Evolutionary conservation across 2,797 vertebrate species (phyloP), one percentile per base, ranked within the genome.

Genomic region (Arremon aurantiirostris): DNA sequence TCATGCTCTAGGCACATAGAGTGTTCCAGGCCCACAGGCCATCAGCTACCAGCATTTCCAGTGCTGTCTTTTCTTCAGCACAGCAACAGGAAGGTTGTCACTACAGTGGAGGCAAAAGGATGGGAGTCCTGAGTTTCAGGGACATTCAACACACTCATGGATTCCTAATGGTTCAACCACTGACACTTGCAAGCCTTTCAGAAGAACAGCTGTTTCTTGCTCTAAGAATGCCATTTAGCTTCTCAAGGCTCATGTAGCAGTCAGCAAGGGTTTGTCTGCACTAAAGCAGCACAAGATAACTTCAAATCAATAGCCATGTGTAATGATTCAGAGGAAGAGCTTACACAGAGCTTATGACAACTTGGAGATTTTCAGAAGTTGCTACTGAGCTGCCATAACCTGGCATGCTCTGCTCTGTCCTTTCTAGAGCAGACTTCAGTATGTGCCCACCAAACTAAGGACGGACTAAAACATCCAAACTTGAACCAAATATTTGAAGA

Each of bases 11-110:
- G 15, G 42, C n/a, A 64, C 14, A 12, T 1, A 13, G 1, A 5
- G 0, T 34, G 34, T 17, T 78, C 34, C 27, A 60, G 27, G 44
- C 15, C 18, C 0, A 0, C 2, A 52, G 12, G 7, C 24, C 66
- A 86, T 8, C 66, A 90, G 61, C 39, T 41, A 34, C n/a, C 6
- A 1, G 6, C 24, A 50, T 18, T 81, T 64, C 63, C 55, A 35
- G 12, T 1, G 27, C 2, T n/a, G 30, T 9, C 46, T 66, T 83
- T 65, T 56, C 44, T 60, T 60, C 61, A 76, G 55, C 50, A 79
- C 2, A 1, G n/a, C 6, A 55, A 72, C 5, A 8, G 14, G 22
- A 76, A 83, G 22, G 22, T 4, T 75, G 19, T 11, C 17, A 18
- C 11, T 59, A 55, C 10, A 52, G 11, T 0, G 24, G 20, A 85